A percentile compares a stretch with the other conserved stretches of the same genome.
Evolutionary conservation across 2,888 invertebrate species (phyloP).

Genomic region (Dasysyrphus tricinctus): DNA sequence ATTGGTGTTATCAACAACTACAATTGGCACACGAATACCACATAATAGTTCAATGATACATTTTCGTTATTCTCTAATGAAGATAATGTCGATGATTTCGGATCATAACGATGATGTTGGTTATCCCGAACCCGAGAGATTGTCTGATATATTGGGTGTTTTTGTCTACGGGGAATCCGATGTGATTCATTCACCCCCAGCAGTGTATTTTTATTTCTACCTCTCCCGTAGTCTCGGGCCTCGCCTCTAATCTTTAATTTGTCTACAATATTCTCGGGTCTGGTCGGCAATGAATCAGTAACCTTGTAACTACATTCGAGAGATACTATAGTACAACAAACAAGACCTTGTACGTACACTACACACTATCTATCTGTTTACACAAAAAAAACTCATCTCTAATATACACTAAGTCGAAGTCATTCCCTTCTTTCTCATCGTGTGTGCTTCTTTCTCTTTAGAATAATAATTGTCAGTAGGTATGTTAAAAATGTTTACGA

Average conservation of each 20-base stretch:
- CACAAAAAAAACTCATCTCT: conserved; percentile 44
- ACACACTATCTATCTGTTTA: no score
- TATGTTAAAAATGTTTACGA: not conserved
- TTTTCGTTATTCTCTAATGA: conserved; percentile 12
- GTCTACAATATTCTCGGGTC: conserved; percentile 23
- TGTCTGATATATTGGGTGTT: conserved; percentile 26
- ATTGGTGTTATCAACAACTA: conserved; percentile 39
- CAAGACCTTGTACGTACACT: conserved; percentile 44
- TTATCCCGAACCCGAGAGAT: conserved; percentile 19
- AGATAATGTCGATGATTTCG: conserved; percentile 30
- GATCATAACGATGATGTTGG: conserved; percentile 7
- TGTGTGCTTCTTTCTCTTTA: not conserved
- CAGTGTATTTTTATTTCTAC: conserved; percentile 19
- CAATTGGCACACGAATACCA: conserved; percentile 1
- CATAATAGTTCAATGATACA: conserved; percentile 38
- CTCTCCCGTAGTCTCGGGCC: conserved; percentile 24
- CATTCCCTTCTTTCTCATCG: conserved; percentile 2
- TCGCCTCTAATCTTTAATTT: conserved; percentile 39
- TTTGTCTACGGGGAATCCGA: conserved; percentile 67
- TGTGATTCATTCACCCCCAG: conserved; percentile 66
- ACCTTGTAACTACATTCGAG: conserved; percentile 69
- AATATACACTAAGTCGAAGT: not conserved
- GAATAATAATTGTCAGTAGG: not conserved
- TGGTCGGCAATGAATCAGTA: conserved; percentile 52
- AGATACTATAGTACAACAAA: conserved; percentile 29